These are phyloP conservation scores for Antheraea mylitta DNA, from an alignment of 1,140 invertebrate species.

Conservation along the genomic window DNA sequence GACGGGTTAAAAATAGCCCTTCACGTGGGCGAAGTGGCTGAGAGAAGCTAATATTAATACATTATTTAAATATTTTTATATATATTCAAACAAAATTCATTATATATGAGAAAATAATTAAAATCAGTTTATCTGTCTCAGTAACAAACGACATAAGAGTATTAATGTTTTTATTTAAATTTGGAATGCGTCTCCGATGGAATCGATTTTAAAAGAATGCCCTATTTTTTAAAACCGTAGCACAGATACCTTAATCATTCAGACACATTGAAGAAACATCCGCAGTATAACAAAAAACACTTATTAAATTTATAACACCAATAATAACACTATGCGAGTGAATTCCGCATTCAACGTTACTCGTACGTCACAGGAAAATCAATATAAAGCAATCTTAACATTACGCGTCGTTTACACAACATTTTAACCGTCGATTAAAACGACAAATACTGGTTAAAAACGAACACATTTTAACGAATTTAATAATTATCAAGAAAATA, in stretches of 20 bases:
- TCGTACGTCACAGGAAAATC: conserved; percentile 65
- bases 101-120: neutral
- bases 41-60: neutral
- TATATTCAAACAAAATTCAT: neutral
- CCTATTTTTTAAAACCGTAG: neutral
- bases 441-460: neutral
- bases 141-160: neutral
- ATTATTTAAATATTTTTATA: neutral
- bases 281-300: conserved; percentile 28
- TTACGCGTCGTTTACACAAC: conserved; percentile 33
- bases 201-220: neutral
- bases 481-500: conserved; percentile 23
- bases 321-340: conserved; percentile 49
- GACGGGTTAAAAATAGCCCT: neutral
- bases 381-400: conserved; percentile 46
- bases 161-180: neutral
- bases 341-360: conserved; percentile 51
- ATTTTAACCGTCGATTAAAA: neutral
- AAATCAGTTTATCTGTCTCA: neutral
- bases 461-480: conserved; percentile 3
- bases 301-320: conserved; percentile 51
- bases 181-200: conserved; percentile 3
- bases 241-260: neutral
- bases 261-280: conserved; percentile 1
- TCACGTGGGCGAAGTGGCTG: neutral